phyloP scores from a whole-genome alignment of 2,888 invertebrate species.

The Acleris cristana region DNA sequence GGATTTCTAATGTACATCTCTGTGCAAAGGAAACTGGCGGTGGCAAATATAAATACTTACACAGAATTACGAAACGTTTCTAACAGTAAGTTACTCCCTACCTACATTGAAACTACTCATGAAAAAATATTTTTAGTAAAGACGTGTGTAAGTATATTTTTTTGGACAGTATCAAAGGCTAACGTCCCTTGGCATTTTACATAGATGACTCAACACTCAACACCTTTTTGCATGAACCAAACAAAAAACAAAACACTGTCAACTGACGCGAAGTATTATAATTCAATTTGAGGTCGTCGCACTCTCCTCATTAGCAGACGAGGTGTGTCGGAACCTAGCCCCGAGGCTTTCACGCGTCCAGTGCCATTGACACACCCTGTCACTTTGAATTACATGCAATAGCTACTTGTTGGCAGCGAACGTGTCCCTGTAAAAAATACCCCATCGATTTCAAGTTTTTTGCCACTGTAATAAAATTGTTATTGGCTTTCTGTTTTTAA shows the following conservation, averaged over 20 bases:
- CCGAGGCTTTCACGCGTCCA: slow-evolving; percentile 1
- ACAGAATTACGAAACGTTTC: no score
- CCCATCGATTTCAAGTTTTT: slow-evolving; percentile 23
- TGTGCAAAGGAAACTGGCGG: no score
- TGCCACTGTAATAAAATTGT: slow-evolving; percentile 17
- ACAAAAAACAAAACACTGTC: neutral
- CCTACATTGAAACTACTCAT: no score
- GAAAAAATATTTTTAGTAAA: no score
- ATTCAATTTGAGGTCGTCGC: slow-evolving; percentile 19
- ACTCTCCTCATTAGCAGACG: slow-evolving; percentile 30
- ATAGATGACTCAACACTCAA: neutral
- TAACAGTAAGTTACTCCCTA: no score
- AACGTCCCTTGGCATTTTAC: no score
- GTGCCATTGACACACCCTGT: neutral
- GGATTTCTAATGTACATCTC: no score
- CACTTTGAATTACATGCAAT: no score
- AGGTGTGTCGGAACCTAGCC: slow-evolving; percentile 36
- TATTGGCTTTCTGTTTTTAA: slow-evolving; percentile 20
- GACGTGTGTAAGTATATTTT: no score
- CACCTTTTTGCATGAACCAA: neutral
- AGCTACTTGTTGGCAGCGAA: no score
- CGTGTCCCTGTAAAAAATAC: slow-evolving; percentile 17
- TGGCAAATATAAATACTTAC: no score
- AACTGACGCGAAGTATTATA: slow-evolving; percentile 1
- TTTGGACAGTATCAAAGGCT: no score